Evolutionary conservation across 2,888 invertebrate species (phyloP).

Genomic region (Cremastinae sp.): DNA sequence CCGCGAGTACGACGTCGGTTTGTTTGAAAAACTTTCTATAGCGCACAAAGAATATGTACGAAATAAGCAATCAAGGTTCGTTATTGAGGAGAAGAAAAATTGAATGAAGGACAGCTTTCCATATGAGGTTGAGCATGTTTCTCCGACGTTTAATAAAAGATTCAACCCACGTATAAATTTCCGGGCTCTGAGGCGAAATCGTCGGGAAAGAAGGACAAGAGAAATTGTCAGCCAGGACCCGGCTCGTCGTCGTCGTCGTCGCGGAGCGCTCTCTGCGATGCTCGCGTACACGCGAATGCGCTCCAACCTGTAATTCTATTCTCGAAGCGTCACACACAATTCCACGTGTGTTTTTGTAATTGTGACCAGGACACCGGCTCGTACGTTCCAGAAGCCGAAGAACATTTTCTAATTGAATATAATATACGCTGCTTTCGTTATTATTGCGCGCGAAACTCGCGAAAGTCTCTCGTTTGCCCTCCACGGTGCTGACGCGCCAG

Average conservation of each 20-base stretch:
- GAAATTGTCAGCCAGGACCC: conserved; percentile 62
- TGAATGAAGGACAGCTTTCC: conserved; percentile 46
- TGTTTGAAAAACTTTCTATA: not conserved
- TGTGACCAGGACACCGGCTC: conserved; percentile 29
- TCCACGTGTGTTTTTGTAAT: conserved; percentile 8
- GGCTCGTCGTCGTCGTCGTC: conserved; percentile 39
- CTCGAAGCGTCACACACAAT: conserved; percentile 32
- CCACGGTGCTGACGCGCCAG: not conserved
- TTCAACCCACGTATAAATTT: conserved; percentile 59
- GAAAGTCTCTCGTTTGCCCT: conserved; percentile 11
- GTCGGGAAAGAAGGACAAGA: conserved; percentile 53
- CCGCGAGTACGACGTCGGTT: not conserved
- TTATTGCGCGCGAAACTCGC: conserved; percentile 28
- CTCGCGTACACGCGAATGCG: conserved; percentile 13
- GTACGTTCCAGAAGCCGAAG: conserved; percentile 16
- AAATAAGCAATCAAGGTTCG: conserved; percentile 3
- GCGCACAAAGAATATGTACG: not conserved
- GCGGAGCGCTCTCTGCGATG: no score
- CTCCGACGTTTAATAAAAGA: conserved; percentile 37
- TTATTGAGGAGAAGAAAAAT: not conserved
- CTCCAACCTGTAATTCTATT: conserved; percentile 7
- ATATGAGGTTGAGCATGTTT: conserved; percentile 20
- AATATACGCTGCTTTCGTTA: conserved; percentile 12
- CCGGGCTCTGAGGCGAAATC: conserved; percentile 49
- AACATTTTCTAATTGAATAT: conserved; percentile 45